Conservation (phyloP, 1,140 invertebrate species). For the Aphaenogaster rudis region DNA sequence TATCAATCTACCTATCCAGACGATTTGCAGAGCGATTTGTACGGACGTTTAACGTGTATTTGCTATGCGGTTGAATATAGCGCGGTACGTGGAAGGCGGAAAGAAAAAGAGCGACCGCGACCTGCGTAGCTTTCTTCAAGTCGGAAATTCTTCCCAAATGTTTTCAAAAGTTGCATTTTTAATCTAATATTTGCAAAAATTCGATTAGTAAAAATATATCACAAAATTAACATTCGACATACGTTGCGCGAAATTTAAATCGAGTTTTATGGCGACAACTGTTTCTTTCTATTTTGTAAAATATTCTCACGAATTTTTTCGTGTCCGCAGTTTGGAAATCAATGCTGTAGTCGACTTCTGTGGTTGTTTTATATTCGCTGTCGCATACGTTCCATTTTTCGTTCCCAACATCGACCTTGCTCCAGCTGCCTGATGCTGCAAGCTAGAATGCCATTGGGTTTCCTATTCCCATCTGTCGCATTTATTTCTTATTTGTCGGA, state of each 20-base stretch:
- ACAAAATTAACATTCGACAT: background rate
- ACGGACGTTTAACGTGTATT: background rate
- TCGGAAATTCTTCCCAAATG: background rate
- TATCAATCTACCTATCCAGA: background rate
- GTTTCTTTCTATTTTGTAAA: background rate
- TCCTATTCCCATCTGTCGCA: background rate
- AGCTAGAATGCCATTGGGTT: background rate
- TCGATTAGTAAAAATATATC: background rate
- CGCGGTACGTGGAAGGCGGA: background rate
- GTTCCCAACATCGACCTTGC: background rate
- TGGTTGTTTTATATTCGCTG: slow-evolving; percentile 12
- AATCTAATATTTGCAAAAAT: background rate
- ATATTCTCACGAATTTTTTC: background rate
- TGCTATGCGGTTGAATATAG: background rate
- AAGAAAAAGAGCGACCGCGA: background rate
- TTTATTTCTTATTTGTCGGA: slow-evolving; percentile 33
- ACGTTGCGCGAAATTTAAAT: background rate
- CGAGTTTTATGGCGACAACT: background rate
- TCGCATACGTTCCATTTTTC: background rate
- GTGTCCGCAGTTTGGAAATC: background rate
- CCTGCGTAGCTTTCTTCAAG: background rate
- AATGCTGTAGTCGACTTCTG: background rate
- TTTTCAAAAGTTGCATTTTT: background rate
- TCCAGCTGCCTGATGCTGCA: background rate
- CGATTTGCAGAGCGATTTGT: slow-evolving; percentile 26